Evolutionary conservation across 2,888 invertebrate species (phyloP), one percentile per base, ranked within the genome.

Genomic region (Acleris laterana): DNA sequence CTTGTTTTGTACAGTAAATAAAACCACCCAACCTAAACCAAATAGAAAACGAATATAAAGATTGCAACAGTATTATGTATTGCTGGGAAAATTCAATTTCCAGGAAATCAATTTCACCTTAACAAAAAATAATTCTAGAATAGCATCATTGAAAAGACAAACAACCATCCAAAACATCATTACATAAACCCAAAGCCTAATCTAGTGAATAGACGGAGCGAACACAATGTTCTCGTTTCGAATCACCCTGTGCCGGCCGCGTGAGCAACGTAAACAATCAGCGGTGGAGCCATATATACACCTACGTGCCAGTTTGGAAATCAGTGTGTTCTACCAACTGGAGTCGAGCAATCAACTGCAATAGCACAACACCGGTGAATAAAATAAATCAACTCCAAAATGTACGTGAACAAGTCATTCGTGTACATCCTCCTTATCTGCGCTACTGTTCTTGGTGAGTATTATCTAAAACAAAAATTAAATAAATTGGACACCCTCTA

Each of bases 351-450:
- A 19, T 17, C 25, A 6, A 6, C 50, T 20, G 25, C 57, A 50
- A 11, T 19, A 46, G 52, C 6, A 48, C 32, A 17, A 25, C n/a
- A 25, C 25, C 5, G 63, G 64, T 51, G 55, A 52, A 3, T 4
- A 13, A 11, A 32, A 11, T 0, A 25, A 6, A 38, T 1, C 38
- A 3, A 0, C 38, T 38, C 65, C 50, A 72, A 16, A 68, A 84
- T 86, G 87, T 69, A 73, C 61, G 70, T 73, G 22, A 63, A 79
- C 71, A 83, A 77, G 73, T 75, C 75, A 7, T 16, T 86, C 67
- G 71, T 89, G n/a, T 88, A 79, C 73, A 72, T 81, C 60, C 80
- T 90, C 46, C 77, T 90, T 1, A 70, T 89, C 65, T 78, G 87
- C 58, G 80, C 81, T 49, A 72, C 79, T 9, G 87, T 86, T 3